Evolutionary conservation across 2,113 vertebrate genomes (phyloP), one percentile per base, ranked within the genome.

Genomic region (Oreochromis tanganicae): DNA sequence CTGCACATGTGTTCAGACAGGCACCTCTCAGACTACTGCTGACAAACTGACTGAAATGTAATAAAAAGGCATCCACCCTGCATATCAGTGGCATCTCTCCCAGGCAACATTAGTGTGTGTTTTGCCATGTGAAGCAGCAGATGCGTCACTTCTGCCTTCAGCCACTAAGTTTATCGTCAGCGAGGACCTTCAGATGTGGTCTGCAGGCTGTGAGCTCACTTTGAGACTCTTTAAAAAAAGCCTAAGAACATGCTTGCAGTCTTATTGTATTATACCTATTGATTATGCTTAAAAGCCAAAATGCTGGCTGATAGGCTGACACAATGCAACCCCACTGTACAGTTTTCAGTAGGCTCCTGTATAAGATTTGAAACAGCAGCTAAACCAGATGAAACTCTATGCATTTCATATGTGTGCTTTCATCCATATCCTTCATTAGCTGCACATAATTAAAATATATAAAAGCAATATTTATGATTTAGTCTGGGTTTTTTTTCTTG

Each of bases 121-220:
- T 80, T 55, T 78, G 24, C 50, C 54, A 38, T 41, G 80, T 86
- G 87, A 36, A 46, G 34, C 78, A 17, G 50, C 84, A 84, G 84
- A 80, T 87, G 88, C 63, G 57, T 92, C 89, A 88, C 21, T 68
- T 10, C 21, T 50, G 83, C 84, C 66, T 54, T 79, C 43, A 75
- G 59, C 7, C 59, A 79, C 38, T 83, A 29, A 84, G 21, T 88
- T 78, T 5, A 19, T 56, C 56, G 32, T 71, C 55, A 63, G 88
- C 21, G 29, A 86, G 34, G 50, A 86, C 16, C 66, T 73, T 61
- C 56, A 91, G 46, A 93, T 80, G 55, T 11, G 52, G 19, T 46
- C 61, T 66, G 73, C 50, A 75, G 54, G 52, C 9, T 38, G 11
- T 7, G 7, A 57, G 19, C 17, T 87, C 86, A 59, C 5, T 54